Conservation (phyloP, 2,888 invertebrate species). For the Nomada fabriciana region DNA sequence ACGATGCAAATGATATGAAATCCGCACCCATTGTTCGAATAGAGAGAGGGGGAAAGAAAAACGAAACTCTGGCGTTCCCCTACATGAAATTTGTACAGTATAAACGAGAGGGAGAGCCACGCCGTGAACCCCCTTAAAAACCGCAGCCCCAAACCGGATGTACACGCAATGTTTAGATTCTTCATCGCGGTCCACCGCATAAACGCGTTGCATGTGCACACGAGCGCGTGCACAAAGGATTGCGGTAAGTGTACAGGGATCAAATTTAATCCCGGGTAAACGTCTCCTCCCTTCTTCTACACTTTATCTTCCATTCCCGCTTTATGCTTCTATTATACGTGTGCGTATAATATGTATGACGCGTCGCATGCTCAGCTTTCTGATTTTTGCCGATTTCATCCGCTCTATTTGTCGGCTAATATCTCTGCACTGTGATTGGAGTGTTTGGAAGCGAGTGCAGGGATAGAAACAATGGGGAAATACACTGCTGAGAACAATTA, state of each 20-base stretch:
- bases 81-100: conserved; percentile 15
- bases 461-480: no score
- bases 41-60: not conserved
- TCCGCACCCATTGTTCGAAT: conserved; percentile 9
- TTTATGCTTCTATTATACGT: not conserved
- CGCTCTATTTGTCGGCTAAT: no score
- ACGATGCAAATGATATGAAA: conserved; percentile 42
- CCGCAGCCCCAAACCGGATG: conserved; percentile 59
- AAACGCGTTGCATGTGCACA: conserved; percentile 56
- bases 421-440: no score
- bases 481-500: no score
- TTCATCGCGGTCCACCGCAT: conserved; percentile 72
- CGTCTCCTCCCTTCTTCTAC: conserved; percentile 32
- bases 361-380: not conserved
- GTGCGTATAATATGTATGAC: no score
- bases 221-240: conserved; percentile 69
- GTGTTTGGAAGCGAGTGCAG: no score
- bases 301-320: conserved; percentile 18
- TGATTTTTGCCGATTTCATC: not conserved
- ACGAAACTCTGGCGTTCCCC: conserved; percentile 4
- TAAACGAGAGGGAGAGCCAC: not conserved
- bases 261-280: conserved; percentile 76
- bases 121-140: conserved; percentile 36
- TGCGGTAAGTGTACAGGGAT: conserved; percentile 72
- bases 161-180: conserved; percentile 71